Base-by-base conservation (phyloP, 2,888 invertebrate genomes). In the Drosophila nr. medialis region DNA sequence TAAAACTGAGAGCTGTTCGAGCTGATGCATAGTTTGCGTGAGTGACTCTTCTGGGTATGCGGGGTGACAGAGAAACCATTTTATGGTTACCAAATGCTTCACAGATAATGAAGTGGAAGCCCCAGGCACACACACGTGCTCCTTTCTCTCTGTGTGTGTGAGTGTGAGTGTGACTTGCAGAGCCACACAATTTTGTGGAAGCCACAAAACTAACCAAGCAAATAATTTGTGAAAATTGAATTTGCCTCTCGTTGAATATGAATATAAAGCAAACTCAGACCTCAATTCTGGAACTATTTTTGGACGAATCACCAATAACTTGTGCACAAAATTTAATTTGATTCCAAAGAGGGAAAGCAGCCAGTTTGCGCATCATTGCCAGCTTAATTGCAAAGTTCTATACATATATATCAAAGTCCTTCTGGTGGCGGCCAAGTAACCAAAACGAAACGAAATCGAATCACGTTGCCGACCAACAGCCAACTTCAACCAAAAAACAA, bases 201-300 rank as follows among this genome's bases (percentile, higher is more conserved):
- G 88, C 86, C 86, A 87, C 90, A 86, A 64, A 87, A 87, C 89
- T 81, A 87, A 84, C 86, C 90, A 90, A 87, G 90, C 90, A 82
- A 84, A 90, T 87, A 90, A 87, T 89, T 90, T 81, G 79, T 49
- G 66, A 84, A 87, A 90, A 87, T 87, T 87, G 64, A 90, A 89
- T 90, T 88, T 88, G 75, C 73, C 64, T 77, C 67, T 77, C 62
- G 61, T 71, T 80, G 83, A 83, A 83, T 80, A 82, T 90, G 90
- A 86, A 90, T 85, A 81, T 82, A 75, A 64, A 55, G 36, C 69
- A 68, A 68, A 45, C 53, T 10, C 5, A 40, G 29, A 29, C 29
- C 30, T 63, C 45, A 24, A 18, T 50, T 29, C 13, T 64, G 24
- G 40, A 24, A 21, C 56, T 38, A 42, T 30, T 38, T 50, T 24